Base-by-base conservation (phyloP, 2,113 vertebrate species). In the Chrysemys picta region DNA sequence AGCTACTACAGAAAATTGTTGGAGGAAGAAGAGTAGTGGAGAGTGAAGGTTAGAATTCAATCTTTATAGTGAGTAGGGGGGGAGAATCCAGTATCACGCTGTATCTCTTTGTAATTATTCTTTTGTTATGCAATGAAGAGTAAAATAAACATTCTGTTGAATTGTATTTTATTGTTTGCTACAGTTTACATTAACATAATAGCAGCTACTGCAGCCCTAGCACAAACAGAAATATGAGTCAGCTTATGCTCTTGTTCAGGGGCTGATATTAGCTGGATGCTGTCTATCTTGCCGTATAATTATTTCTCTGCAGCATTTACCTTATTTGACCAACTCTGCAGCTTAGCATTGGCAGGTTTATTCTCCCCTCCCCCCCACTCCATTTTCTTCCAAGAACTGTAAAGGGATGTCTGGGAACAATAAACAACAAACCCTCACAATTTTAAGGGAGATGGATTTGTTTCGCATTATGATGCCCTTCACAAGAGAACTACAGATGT, bases 301-400 rank as follows among this genome's bases (percentile, higher is more conserved):
- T 52, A 75, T 49, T 93, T 17, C 94, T 97, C 94, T 96, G 96
- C 96, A 94, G 96, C 94, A 81, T 2, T 96, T 50, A 89, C 96
- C 96, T 93, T n/a, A 29, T 22, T 53, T 97, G 96, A 96, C 94
- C 93, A 85, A 31, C 69, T 81, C 80, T 97, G 94, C 95, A 91
- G 87, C 6, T 87, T 79, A 47, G 50, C 45, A 1, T 17, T 16
- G 25, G 54, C 5, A 1, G 49, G 83, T 7, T 86, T 90, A 35
- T 1, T 83, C 62, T 69, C 84, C 78, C 35, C 83, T 27, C 2
- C 25, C 56, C 21, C 38, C 91, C 59, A 10, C 1, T 1, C 54
- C 65, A 9, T 9, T 17, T 7, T 25, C 57, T 80, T 10, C 76
- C 59, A 0, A 76, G 89, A 89, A 21, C 49, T 12, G 14, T 31